These are phyloP conservation scores for Diplazon laetatorius DNA, from an alignment of 2,888 invertebrate species.

Conservation along the genomic window DNA sequence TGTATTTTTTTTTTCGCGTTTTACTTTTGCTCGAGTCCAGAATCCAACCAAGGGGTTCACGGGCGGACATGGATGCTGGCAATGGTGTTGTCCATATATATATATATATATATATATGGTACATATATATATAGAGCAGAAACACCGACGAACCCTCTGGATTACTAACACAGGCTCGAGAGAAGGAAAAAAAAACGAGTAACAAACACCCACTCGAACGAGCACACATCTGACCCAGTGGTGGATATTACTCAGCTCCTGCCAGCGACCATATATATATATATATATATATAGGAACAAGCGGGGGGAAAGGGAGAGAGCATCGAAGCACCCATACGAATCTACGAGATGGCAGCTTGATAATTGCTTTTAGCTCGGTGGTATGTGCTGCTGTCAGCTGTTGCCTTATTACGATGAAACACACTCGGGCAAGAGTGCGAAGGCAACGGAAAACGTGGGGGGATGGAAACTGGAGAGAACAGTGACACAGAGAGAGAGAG, in stretches of 20 bases:
- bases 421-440: constrained; percentile 60
- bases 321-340: constrained; percentile 66
- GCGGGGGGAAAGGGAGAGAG: constrained; percentile 32
- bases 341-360: constrained; percentile 71
- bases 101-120: too few relatives aligned
- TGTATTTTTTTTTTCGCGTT: constrained; percentile 30
- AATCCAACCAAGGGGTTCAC: constrained; percentile 47
- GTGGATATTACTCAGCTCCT: constrained; percentile 68
- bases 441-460: constrained; percentile 32
- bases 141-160: constrained; percentile 24
- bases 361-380: constrained; percentile 74
- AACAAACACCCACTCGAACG: constrained; percentile 45
- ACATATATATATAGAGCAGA: constrained; percentile 16
- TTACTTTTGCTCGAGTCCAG: constrained; percentile 47
- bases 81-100: constrained; percentile 1
- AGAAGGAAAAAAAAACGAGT: constrained; percentile 41
- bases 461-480: neutral
- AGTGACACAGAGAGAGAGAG: neutral
- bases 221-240: constrained; percentile 41
- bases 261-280: constrained; percentile 52
- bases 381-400: constrained; percentile 77
- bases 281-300: too few relatives aligned
- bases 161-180: constrained; percentile 22
- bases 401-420: constrained; percentile 76
- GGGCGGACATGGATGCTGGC: constrained; percentile 26